Conservation (phyloP, 1,140 invertebrate genomes). For the Trichonephila clavata region DNA sequence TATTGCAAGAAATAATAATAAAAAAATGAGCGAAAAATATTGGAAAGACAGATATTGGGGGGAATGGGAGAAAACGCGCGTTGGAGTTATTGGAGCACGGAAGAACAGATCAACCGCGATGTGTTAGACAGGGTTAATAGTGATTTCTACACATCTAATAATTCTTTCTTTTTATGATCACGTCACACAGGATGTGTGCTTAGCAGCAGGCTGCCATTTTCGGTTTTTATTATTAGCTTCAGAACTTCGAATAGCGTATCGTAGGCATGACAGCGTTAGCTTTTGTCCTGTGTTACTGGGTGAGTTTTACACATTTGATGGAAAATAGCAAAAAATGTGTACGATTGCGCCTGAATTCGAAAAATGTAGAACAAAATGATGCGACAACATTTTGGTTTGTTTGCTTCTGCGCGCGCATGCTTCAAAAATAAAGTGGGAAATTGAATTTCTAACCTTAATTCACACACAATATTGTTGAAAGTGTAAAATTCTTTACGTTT, state of each 20-base stretch:
- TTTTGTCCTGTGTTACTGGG: constrained; percentile 28
- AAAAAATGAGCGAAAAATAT: no score
- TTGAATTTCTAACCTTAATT: no score
- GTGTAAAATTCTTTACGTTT: no score
- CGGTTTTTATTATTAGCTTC: constrained; percentile 24
- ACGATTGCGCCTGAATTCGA: background rate
- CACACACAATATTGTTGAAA: no score
- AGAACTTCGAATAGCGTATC: background rate
- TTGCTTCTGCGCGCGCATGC: background rate
- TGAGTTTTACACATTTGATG: background rate
- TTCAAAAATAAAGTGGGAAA: background rate
- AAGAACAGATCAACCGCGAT: constrained; percentile 25
- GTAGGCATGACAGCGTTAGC: constrained; percentile 25
- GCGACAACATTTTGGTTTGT: background rate
- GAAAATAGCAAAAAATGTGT: background rate
- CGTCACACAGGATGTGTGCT: constrained; percentile 52
- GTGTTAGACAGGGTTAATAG: constrained; percentile 37
- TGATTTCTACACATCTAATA: constrained; percentile 28
- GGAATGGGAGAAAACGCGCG: background rate
- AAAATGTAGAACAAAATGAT: background rate
- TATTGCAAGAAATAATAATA: no score
- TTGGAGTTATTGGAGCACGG: background rate
- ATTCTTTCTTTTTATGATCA: constrained; percentile 35
- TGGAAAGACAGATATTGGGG: background rate
- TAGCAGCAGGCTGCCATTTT: constrained; percentile 43